A percentile compares a stretch with the other conserved stretches of the same genome.
phyloP scores from a whole-genome alignment of 30 jellyfish, hydroid and myxozoan species.

The Cassiopea xamachana region DNA sequence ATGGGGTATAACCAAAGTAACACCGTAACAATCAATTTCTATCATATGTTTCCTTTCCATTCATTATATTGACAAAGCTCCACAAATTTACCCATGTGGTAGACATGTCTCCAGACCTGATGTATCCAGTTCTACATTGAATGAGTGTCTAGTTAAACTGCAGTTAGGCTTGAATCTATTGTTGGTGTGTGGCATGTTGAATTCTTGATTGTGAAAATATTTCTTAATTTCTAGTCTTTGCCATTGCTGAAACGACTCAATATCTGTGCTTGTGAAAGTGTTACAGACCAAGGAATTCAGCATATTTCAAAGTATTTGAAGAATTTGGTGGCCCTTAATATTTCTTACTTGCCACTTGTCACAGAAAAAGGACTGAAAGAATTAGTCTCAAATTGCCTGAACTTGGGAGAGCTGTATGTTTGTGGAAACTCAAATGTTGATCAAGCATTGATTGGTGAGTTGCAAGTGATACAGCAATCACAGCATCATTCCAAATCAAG shows the following conservation, averaged over 20 bases:
- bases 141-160: no score
- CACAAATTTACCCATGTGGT: no score
- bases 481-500: background rate
- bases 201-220: no score
- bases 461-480: background rate
- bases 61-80: no score
- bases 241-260: slow-evolving; percentile 21
- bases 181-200: no score
- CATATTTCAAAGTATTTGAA: background rate
- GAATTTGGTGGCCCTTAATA: slow-evolving; percentile 3
- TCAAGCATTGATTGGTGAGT: slow-evolving; percentile 17
- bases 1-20: no score
- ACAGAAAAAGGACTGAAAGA: slow-evolving; percentile 20
- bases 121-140: no score
- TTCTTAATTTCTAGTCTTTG: slow-evolving; percentile 16
- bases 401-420: slow-evolving; percentile 7
- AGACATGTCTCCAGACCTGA: no score
- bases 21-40: no score
- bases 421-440: slow-evolving; percentile 29
- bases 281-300: slow-evolving; percentile 35
- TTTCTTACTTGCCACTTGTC: slow-evolving; percentile 43
- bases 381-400: slow-evolving; percentile 17
- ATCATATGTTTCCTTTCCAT: no score
- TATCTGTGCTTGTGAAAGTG: slow-evolving; percentile 40
- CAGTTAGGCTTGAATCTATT: no score